Evolutionary conservation across 1,140 invertebrate genomes (phyloP).

Genomic region (Heliconius hewitsoni): DNA sequence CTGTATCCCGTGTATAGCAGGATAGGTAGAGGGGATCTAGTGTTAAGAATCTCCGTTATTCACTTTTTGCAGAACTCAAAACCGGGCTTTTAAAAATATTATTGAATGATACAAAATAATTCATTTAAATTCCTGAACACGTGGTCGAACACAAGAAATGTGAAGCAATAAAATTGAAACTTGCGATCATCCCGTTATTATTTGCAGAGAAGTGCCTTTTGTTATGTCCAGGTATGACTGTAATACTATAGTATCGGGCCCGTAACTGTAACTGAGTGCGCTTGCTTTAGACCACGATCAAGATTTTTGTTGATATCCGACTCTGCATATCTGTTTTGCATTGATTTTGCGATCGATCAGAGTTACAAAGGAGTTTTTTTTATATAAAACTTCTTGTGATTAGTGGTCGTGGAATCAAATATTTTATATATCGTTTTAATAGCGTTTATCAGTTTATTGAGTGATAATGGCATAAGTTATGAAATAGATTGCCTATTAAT

Average conservation of each 20-base stretch:
- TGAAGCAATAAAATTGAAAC: constrained; percentile 17
- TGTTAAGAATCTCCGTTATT: too few species aligned
- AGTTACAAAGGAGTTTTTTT: not conserved
- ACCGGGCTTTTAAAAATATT: too few species aligned
- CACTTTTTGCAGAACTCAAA: too few species aligned
- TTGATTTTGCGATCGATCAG: not conserved
- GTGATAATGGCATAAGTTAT: not conserved
- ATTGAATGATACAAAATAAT: not conserved
- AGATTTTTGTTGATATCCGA: constrained; percentile 15
- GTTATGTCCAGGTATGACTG: constrained; percentile 32
- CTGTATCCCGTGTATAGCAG: too few species aligned
- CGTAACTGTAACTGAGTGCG: constrained; percentile 34
- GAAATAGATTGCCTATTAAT: not conserved
- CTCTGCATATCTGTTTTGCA: not conserved
- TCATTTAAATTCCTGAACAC: not conserved
- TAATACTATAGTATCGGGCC: constrained; percentile 24
- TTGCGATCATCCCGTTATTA: constrained; percentile 24
- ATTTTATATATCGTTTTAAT: not conserved
- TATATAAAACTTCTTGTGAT: too few species aligned
- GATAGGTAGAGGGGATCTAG: too few species aligned
- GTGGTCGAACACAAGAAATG: not conserved
- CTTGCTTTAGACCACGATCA: not conserved
- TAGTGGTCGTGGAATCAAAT: not conserved
- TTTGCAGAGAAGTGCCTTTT: constrained; percentile 34
- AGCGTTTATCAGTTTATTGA: not conserved